Conservation (phyloP, 1,140 invertebrate species). For the Berghia stephanieae region DNA sequence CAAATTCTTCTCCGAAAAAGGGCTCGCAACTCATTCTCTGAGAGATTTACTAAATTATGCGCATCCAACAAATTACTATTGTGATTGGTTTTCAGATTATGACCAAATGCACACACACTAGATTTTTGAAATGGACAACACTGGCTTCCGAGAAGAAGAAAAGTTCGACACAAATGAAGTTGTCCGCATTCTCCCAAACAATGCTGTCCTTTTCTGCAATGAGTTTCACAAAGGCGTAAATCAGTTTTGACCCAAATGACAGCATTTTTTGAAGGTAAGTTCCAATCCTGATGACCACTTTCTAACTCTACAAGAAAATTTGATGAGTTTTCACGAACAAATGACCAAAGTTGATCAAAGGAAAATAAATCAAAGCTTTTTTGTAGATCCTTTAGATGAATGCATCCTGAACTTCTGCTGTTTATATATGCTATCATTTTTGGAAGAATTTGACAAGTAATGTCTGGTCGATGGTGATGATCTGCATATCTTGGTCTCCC, state of each 20-base stretch:
- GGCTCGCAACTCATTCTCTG: background rate
- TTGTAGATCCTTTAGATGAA: too few relatives aligned
- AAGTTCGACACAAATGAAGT: conserved; percentile 23
- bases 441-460: too few relatives aligned
- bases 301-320: too few relatives aligned
- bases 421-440: too few relatives aligned
- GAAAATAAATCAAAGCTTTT: too few relatives aligned
- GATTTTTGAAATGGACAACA: conserved; percentile 14
- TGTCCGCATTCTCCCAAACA: conserved; percentile 1
- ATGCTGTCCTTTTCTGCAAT: background rate
- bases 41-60: background rate
- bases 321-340: too few relatives aligned
- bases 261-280: too few relatives aligned
- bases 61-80: background rate
- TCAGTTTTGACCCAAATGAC: conserved; percentile 16
- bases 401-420: too few relatives aligned
- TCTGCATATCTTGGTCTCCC: too few relatives aligned
- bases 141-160: background rate
- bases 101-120: conserved; percentile 21
- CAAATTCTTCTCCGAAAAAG: conserved; percentile 10
- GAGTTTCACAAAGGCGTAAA: conserved; percentile 9
- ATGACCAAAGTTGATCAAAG: too few relatives aligned
- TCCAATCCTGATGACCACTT: too few relatives aligned
- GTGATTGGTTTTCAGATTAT: background rate
- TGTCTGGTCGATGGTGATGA: too few relatives aligned